phyloP scores from a whole-genome alignment of 1,140 invertebrate genomes.

The Sinonovacula constricta region DNA sequence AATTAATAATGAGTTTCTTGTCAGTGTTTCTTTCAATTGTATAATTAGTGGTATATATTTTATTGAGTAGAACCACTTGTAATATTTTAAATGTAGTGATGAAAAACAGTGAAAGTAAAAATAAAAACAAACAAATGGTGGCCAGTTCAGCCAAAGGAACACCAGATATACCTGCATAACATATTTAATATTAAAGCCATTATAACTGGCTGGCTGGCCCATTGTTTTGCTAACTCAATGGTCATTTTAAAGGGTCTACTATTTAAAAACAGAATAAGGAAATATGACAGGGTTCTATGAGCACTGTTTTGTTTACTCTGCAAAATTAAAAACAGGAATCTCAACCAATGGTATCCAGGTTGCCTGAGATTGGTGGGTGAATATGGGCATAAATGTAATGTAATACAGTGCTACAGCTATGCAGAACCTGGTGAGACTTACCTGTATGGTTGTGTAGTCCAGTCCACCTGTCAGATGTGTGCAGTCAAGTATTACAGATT shows the following conservation, averaged over 20 bases:
- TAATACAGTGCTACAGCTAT: background rate
- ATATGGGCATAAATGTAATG: background rate
- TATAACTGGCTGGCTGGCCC: too few species aligned
- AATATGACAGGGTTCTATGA: background rate
- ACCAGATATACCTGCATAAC: background rate
- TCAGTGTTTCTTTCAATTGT: background rate
- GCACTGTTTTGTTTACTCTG: background rate
- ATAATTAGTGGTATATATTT: background rate
- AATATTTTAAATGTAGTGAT: background rate
- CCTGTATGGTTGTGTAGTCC: slow-evolving; percentile 68
- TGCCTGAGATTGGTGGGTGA: background rate
- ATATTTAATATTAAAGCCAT: slow-evolving; percentile 3
- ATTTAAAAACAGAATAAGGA: background rate
- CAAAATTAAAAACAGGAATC: background rate
- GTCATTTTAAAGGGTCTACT: background rate
- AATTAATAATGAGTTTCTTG: slow-evolving; percentile 12
- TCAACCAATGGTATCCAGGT: background rate
- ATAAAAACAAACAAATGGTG: background rate
- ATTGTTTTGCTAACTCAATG: too few species aligned
- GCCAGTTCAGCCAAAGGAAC: background rate
- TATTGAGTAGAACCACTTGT: background rate
- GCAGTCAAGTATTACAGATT: slow-evolving; percentile 67
- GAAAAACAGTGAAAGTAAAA: background rate
- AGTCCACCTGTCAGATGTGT: slow-evolving; percentile 61
- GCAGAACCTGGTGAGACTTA: slow-evolving; percentile 4